Base-by-base conservation (phyloP, 2,797 vertebrate species). In the Pseudopleuronectes americanus region DNA sequence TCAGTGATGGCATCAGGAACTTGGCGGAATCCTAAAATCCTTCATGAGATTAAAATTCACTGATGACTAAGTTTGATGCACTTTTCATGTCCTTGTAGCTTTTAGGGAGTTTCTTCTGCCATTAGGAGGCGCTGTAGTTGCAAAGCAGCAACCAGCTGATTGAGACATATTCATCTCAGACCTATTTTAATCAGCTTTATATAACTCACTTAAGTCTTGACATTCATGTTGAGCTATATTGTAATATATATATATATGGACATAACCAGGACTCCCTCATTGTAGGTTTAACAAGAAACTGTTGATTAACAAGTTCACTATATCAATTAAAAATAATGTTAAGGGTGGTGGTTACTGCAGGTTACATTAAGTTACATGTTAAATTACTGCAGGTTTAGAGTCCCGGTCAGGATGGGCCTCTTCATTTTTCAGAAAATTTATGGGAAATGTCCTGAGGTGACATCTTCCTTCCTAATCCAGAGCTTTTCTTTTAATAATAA, bases 1-100 rank as follows among this genome's bases (percentile, higher is more conserved):
- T 86, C 65, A 84, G 76, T 59, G 60, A 79, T 71, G 62, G 71
- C 60, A 76, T 62, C 54, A 68, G 60, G 24, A 60, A 60, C 23
- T 7, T 31, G 8, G 49, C 6, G 49, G 63, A 76, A 33, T 51
- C 47, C 23, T 22, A 74, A 80, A 56, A 38, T 19, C 13, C 8
- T 26, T 23, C 23, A 47, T 24, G 14, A 57, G 41, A 77, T 77
- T 68, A 56, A 70, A 77, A 79, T 65, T 60, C 59, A 64, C 49
- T 57, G 14, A 76, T 81, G 19, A 41, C 45, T 52, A 17, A 3
- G 6, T 53, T 63, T 57, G 8, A 70, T 57, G 0, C 10, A 63
- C 47, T 54, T 70, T 72, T 74, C 4, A 65, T 23, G 51, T 54
- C 48, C 19, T 52, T 51, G 28, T 12, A 43, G 26, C 13, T 28